These are phyloP conservation scores for Crocallis elinguaria DNA, from an alignment of 2,888 invertebrate species.

Conservation along the genomic window DNA sequence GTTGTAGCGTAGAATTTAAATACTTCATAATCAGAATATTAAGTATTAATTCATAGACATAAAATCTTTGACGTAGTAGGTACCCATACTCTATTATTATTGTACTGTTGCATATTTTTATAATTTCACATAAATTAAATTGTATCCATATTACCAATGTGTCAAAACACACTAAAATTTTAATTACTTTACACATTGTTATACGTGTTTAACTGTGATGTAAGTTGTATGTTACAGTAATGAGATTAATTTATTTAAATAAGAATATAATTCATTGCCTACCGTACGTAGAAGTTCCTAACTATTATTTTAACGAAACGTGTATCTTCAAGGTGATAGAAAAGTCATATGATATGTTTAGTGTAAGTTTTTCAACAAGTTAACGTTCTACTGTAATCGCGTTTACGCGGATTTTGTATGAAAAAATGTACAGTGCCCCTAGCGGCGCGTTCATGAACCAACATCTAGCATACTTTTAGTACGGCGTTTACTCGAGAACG, in stretches of 20 bases:
- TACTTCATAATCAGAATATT: no score
- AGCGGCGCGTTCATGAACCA: no score
- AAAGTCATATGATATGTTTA: no score
- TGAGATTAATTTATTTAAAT: slow-evolving; percentile 44
- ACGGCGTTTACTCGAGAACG: no score
- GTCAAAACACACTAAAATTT: slow-evolving; percentile 6
- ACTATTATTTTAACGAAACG: slow-evolving; percentile 35
- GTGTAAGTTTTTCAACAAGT: no score
- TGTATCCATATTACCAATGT: not conserved
- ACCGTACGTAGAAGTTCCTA: slow-evolving; percentile 53
- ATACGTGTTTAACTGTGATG: slow-evolving; percentile 51
- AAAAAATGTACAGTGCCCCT: no score
- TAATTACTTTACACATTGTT: slow-evolving; percentile 10
- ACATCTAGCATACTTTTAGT: no score
- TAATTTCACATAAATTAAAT: not conserved
- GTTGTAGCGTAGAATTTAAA: no score
- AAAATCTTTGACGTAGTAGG: no score
- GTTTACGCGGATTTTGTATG: no score
- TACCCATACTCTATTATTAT: not conserved
- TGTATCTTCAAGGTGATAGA: slow-evolving; percentile 31
- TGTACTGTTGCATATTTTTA: not conserved
- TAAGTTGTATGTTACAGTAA: slow-evolving; percentile 45
- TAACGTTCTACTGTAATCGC: no score
- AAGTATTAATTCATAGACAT: no score
- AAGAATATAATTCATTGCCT: slow-evolving; percentile 23